Percentiles rank a stretch among this genome's conserved stretches.
These are phyloP conservation scores for Osmerus eperlanus DNA, from an alignment of 2,113 vertebrate genomes.

Conservation along the genomic window DNA sequence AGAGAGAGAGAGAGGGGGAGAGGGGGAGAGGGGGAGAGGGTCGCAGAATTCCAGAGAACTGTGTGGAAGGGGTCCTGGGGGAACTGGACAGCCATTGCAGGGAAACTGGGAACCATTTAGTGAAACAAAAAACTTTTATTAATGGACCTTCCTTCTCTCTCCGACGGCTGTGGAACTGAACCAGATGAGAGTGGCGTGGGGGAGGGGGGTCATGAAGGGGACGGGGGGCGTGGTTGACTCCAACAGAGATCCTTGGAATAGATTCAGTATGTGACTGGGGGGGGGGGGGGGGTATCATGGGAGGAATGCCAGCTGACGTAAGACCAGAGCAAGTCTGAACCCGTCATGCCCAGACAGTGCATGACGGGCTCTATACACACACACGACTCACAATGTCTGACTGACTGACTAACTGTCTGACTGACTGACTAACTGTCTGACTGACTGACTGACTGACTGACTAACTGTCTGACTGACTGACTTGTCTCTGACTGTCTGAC, in stretches of 20 bases:
- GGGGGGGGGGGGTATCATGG: conserved; percentile 1
- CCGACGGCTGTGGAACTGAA: background rate
- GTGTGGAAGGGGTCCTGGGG: background rate
- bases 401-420: too few species aligned
- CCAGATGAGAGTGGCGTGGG: conserved; percentile 18
- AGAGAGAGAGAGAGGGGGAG: conserved; percentile 4
- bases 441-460: too few species aligned
- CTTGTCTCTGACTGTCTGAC: too few species aligned
- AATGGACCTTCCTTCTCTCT: background rate
- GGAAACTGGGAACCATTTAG: background rate
- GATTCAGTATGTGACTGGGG: background rate
- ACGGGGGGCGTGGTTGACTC: background rate
- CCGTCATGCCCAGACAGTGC: background rate
- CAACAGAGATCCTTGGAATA: conserved; percentile 23
- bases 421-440: too few species aligned
- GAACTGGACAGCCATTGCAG: background rate
- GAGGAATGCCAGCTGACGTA: conserved; percentile 33
- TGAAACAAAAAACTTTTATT: background rate
- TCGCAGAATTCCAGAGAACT: background rate
- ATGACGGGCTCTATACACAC: conserved; percentile 1
- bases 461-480: too few species aligned
- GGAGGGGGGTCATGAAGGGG: background rate
- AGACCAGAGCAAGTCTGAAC: conserved; percentile 22
- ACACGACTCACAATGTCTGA: background rate
- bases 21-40: background rate